Conservation (phyloP, 2,113 vertebrate species). For the Azemiops feae region DNA sequence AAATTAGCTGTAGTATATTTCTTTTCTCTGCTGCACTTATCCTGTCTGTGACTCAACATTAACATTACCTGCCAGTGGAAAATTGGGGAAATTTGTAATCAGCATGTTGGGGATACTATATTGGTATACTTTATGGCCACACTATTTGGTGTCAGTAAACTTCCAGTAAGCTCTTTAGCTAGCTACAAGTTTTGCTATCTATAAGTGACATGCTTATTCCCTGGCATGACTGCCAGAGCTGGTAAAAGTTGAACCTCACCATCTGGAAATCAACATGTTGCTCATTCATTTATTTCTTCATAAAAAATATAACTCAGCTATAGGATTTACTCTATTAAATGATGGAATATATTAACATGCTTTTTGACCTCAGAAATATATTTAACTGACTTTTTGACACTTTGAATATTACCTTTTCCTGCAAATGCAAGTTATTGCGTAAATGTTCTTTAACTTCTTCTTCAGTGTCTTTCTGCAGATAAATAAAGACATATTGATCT, state of each 20-base stretch:
- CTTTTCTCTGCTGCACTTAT: no score
- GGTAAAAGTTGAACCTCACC: not conserved
- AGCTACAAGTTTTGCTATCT: not conserved
- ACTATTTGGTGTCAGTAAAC: not conserved
- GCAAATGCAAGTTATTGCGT: constrained; percentile 88
- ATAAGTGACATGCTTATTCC: not conserved
- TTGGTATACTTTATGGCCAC: not conserved
- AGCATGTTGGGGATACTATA: not conserved
- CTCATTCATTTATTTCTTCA: not conserved
- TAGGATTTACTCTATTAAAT: not conserved
- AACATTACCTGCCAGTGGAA: not conserved
- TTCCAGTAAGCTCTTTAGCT: not conserved
- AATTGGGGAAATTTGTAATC: not conserved
- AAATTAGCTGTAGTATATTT: not conserved
- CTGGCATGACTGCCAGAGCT: not conserved
- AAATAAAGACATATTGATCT: constrained; percentile 31
- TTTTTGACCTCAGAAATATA: not conserved
- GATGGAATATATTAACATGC: not conserved
- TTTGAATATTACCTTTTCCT: constrained; percentile 83
- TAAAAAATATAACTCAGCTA: not conserved
- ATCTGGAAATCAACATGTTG: not conserved
- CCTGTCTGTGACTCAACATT: not conserved
- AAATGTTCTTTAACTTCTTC: constrained; percentile 96
- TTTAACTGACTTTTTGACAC: not conserved
- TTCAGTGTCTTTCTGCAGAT: constrained; percentile 90